Evolutionary conservation across 2,888 invertebrate genomes (phyloP).

Genomic region (Diloba caeruleocephala): DNA sequence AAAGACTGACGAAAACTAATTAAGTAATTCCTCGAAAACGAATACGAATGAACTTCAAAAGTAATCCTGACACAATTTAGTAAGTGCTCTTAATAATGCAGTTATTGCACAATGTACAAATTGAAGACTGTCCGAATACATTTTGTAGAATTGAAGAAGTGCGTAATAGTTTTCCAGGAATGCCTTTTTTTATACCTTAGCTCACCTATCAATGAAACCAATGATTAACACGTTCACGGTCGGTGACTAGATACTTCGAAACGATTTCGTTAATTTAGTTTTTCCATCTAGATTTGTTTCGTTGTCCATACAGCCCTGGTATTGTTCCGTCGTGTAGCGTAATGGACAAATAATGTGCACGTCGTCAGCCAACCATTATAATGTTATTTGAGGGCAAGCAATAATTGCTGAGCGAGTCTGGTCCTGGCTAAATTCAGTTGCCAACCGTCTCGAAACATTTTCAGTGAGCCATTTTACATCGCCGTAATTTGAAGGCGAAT

Average conservation of each 20-base stretch:
- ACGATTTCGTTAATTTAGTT: slow-evolving; percentile 17
- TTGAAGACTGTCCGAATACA: slow-evolving; percentile 2
- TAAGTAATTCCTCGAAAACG: slow-evolving; percentile 8
- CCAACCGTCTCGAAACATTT: slow-evolving; percentile 54
- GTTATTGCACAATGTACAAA: slow-evolving; percentile 4
- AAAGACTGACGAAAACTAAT: background rate
- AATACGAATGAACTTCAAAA: background rate
- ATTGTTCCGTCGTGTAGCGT: slow-evolving; percentile 58
- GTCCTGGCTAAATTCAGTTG: slow-evolving; percentile 58
- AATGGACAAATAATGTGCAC: slow-evolving; percentile 85
- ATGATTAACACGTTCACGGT: slow-evolving; percentile 27
- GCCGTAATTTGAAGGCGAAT: slow-evolving; percentile 18
- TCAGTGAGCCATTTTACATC: slow-evolving; percentile 39
- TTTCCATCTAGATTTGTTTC: slow-evolving; percentile 33
- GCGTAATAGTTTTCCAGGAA: slow-evolving; percentile 1
- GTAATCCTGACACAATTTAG: slow-evolving; percentile 13
- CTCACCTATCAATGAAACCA: slow-evolving; percentile 9
- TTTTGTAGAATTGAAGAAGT: slow-evolving; percentile 1
- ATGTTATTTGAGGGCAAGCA: slow-evolving; percentile 80
- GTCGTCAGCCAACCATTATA: slow-evolving; percentile 75
- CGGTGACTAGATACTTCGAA: slow-evolving; percentile 7
- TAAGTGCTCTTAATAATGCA: slow-evolving; percentile 10
- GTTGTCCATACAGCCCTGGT: slow-evolving; percentile 50
- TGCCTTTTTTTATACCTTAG: background rate
- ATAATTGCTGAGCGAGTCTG: slow-evolving; percentile 71